These are phyloP conservation scores for Anarsia innoxiella DNA, from an alignment of 2,888 invertebrate species.

Conservation along the genomic window DNA sequence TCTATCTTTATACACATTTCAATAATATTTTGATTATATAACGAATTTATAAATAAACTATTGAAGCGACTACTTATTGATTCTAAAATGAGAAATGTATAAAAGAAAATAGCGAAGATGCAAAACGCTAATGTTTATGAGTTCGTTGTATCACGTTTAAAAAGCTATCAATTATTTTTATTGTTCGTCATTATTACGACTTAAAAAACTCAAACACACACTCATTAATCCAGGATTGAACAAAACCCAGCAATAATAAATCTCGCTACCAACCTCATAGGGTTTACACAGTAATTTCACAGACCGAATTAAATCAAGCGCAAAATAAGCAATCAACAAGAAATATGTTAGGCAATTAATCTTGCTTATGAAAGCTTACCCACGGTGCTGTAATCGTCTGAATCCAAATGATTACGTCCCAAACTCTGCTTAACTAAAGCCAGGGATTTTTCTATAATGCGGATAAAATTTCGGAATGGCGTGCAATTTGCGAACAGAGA, in stretches of 20 bases:
- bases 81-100: too few species aligned
- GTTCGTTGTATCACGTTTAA: too few species aligned
- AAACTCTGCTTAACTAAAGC: constrained; percentile 22
- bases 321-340: too few species aligned
- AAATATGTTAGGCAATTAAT: not conserved
- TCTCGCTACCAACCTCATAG: not conserved
- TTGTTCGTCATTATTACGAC: not conserved
- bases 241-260: not conserved
- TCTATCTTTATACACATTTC: not conserved
- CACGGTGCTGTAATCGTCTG: not conserved
- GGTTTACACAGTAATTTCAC: not conserved
- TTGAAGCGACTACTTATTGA: too few species aligned
- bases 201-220: not conserved
- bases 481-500: constrained; percentile 56
- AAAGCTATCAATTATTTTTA: not conserved
- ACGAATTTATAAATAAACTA: not conserved
- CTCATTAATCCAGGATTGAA: too few species aligned
- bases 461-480: constrained; percentile 32
- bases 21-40: not conserved
- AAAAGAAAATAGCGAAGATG: too few species aligned
- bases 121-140: too few species aligned
- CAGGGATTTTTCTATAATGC: constrained; percentile 30
- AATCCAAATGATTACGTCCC: constrained; percentile 16
- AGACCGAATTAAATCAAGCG: not conserved
- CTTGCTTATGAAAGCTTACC: not conserved